Evolutionary conservation across 2,888 invertebrate genomes (phyloP).

Genomic region (Plagiodera versicolora): DNA sequence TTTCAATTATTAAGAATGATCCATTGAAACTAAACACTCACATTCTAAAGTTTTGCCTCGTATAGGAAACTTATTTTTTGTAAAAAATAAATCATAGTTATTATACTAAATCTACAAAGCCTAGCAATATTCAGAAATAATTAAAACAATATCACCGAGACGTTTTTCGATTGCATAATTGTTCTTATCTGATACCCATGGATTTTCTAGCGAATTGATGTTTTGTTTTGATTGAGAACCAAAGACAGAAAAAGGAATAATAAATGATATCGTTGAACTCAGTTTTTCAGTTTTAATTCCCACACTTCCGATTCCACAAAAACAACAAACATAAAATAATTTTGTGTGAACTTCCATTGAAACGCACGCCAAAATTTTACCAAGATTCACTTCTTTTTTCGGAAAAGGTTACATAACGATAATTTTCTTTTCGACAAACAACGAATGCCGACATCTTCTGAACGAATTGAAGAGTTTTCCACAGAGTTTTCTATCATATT

Average conservation of each 20-base stretch:
- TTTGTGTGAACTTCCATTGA: too few relatives aligned
- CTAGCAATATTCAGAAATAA: constrained; percentile 36
- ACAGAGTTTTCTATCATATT: too few relatives aligned
- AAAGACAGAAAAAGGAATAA: constrained; percentile 41
- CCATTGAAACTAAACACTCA: constrained; percentile 37
- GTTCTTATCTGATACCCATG: constrained; percentile 17
- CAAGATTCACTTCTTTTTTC: too few relatives aligned
- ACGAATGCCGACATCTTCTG: too few relatives aligned
- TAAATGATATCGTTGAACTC: constrained; percentile 39
- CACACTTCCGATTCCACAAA: background rate
- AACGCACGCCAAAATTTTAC: too few relatives aligned
- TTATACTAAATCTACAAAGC: constrained; percentile 36
- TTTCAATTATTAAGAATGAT: constrained; percentile 27
- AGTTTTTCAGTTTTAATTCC: constrained; percentile 17
- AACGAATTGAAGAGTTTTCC: too few relatives aligned
- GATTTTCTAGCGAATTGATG: constrained; percentile 28
- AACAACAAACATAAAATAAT: too few relatives aligned
- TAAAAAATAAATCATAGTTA: constrained; percentile 38
- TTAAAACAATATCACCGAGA: constrained; percentile 6
- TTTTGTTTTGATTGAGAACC: constrained; percentile 34
- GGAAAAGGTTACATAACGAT: too few relatives aligned
- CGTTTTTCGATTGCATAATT: constrained; percentile 8
- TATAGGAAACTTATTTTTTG: constrained; percentile 48
- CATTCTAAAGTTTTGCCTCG: constrained; percentile 52
- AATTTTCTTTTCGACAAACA: too few relatives aligned